phyloP scores from a whole-genome alignment of 2,113 vertebrate genomes.

The Hypocryptadius cinnamomeus region DNA sequence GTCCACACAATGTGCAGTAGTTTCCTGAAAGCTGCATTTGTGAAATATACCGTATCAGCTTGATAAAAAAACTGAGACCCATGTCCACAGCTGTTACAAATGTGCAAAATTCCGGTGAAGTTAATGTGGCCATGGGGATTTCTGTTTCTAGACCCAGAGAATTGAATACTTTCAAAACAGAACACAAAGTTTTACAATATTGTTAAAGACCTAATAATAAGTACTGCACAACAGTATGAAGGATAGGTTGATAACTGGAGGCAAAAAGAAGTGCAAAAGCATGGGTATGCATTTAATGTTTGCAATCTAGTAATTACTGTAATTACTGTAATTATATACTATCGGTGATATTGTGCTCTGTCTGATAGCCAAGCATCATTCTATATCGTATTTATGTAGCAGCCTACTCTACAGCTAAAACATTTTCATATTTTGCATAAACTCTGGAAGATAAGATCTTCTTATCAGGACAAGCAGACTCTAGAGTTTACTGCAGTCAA shows the following conservation, averaged over 20 bases:
- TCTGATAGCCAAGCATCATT: background rate
- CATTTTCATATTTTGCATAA: background rate
- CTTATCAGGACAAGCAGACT: background rate
- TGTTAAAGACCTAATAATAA: background rate
- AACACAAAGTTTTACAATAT: background rate
- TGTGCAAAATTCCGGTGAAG: background rate
- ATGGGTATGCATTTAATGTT: background rate
- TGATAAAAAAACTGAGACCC: background rate
- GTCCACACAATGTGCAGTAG: background rate
- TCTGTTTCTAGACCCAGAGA: background rate
- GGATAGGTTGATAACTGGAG: background rate
- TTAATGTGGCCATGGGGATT: background rate
- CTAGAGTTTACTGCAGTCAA: background rate
- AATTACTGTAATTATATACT: conserved; percentile 13
- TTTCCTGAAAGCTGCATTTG: background rate
- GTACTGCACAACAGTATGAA: background rate
- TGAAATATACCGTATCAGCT: background rate
- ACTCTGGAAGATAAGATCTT: background rate
- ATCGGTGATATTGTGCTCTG: background rate
- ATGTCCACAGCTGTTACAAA: background rate
- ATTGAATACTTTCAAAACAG: background rate
- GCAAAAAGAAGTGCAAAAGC: background rate
- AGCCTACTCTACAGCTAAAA: background rate
- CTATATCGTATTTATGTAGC: background rate
- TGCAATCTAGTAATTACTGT: background rate